A percentile compares a stretch with the other conserved stretches of the same genome.
Evolutionary conservation across 2,888 invertebrate species (phyloP).

Genomic region (Pelosia muscerda): DNA sequence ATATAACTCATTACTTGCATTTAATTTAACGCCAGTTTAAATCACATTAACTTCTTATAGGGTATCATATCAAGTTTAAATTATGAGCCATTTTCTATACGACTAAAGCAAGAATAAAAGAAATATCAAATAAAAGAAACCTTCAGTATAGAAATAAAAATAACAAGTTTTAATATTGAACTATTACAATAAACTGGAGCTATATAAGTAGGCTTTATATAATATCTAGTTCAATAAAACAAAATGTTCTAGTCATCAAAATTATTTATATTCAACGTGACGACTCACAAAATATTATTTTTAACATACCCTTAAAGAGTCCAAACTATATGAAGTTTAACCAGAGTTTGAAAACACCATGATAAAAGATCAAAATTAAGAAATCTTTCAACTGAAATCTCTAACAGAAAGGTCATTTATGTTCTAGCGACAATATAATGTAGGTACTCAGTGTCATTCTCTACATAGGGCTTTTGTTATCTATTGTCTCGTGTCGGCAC

Average conservation of each 20-base stretch:
- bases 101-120: conserved; percentile 27
- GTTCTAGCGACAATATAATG: not conserved
- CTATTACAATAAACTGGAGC: conserved; percentile 36
- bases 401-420: not conserved
- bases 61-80: conserved; percentile 34
- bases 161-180: conserved; percentile 42
- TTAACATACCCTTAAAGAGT: not conserved
- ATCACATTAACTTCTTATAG: conserved; percentile 39
- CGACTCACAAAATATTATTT: not conserved
- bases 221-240: conserved; percentile 33
- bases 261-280: conserved; percentile 15
- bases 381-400: not conserved
- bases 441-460: not conserved
- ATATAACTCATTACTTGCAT: conserved; percentile 26
- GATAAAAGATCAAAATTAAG: not conserved
- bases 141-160: conserved; percentile 30
- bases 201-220: conserved; percentile 39
- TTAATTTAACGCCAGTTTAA: conserved; percentile 48
- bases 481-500: not conserved
- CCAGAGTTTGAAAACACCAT: not conserved
- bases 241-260: conserved; percentile 24
- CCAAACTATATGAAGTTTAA: not conserved
- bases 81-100: conserved; percentile 37
- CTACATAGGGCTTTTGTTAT: not conserved
- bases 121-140: conserved; percentile 38